Percentiles rank a stretch among this genome's conserved stretches.
phyloP scores from a whole-genome alignment of 2,888 invertebrate species.

The Nasonovia ribisnigri region DNA sequence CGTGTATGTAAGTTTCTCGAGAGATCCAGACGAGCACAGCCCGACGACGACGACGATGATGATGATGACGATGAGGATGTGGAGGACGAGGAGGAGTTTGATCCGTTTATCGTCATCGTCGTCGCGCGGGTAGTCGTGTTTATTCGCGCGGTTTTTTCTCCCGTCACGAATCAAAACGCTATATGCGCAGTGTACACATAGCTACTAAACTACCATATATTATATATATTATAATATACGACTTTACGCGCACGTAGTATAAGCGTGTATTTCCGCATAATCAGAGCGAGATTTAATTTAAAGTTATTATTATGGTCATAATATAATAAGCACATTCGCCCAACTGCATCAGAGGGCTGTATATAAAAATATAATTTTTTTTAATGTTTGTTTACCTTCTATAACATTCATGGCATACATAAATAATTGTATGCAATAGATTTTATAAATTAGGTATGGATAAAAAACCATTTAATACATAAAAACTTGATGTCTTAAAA shows the following conservation, averaged over 20 bases:
- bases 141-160: not conserved
- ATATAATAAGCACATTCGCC: not conserved
- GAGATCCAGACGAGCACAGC: not conserved
- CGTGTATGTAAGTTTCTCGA: not conserved
- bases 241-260: not conserved
- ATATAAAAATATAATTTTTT: not conserved
- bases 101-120: conserved; percentile 30
- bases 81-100: not conserved
- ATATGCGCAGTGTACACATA: not conserved
- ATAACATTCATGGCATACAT: too few relatives aligned
- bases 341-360: not conserved
- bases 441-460: not conserved
- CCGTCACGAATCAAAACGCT: conserved; percentile 25
- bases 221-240: not conserved
- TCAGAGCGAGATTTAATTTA: not conserved
- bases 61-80: not conserved
- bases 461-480: not conserved
- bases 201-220: not conserved
- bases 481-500: not conserved
- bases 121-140: conserved; percentile 17
- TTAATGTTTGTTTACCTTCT: too few relatives aligned
- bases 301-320: not conserved
- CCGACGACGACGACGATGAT: not conserved
- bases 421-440: not conserved
- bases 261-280: not conserved